Evolutionary conservation across 2,888 invertebrate genomes (phyloP), one percentile per base, ranked within the genome.

Genomic region (Nomada fabriciana): DNA sequence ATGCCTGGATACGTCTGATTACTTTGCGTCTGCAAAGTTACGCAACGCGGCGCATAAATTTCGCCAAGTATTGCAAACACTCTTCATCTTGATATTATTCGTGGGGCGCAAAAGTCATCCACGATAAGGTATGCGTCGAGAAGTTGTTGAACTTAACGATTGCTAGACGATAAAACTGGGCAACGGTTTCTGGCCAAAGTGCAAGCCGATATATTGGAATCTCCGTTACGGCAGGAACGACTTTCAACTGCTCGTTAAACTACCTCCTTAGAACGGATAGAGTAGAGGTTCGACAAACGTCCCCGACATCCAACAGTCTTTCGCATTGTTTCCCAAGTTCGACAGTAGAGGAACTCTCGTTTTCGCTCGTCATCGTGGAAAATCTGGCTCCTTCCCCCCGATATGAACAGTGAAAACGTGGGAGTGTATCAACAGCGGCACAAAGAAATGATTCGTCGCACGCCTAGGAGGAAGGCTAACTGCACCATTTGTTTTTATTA

Each of bases 381-480:
- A 72, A 61, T 63, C 47, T 36, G 10, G 64, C 79, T 70, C 82
- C 79, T 84, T 85, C 83, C 83, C 78, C 77, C 74, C 65, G 71
- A 70, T 67, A 75, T 69, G 84, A 70, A 80, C 83, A 85, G 91
- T 87, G 91, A 91, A 91, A 91, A 91, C 91, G 90, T 91, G 91
- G 87, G 91, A 91, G 86, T 69, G 53, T 65, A 50, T 63, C 52
- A 77, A 55, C 63, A 36, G 61, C 68, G 64, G 25, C 47, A 87
- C 80, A 84, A 86, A 87, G 83, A 87, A 86, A 89, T 85, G 86
- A 86, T 87, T 83, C 83, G 80, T 88, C 85, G 84, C 86, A 88
- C 80, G 57, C 10, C n/a, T 29, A 11, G 50, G 47, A 57, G 25
- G 13, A 68, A 71, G 61, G 70, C 64, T 86, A 82, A 84, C 77